Base-by-base conservation (phyloP, 2,888 invertebrate genomes). In the Oscheius sp. region DNA sequence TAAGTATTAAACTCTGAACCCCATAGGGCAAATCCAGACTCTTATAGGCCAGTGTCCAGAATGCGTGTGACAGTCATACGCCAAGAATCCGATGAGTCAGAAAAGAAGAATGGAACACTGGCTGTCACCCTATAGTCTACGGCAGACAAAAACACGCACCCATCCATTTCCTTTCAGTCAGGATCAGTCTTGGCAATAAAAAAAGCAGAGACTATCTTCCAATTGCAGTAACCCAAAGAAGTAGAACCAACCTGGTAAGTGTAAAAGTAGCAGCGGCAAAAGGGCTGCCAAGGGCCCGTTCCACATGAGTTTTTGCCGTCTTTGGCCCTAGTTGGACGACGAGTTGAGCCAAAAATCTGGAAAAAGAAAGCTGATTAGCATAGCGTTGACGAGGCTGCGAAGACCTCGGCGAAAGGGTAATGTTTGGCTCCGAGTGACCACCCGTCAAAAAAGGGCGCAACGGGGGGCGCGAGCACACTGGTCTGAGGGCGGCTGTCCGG, bases 381-480 rank as follows among this genome's bases (percentile, higher is more conserved):
- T 65, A 48, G 65, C 13, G 13, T 21, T 55, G 29, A 29, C 55
- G 63, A 65, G 50, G 32, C 21, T 13, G n/a, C 50, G 65, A 50
- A 29, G 21, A 21, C 33, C 29, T 48, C 42, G 65, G 50, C 9
- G 9, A 37, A n/a, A 35, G 68, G 68, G 13, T n/a, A 68, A 51
- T 68, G 68, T 68, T 68, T 68, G 68, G 68, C 21, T 55, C 55
- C 68, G 68, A 53, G 55, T 55, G 68, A 68, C 68, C 57, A 68
- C 55, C 68, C 53, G 68, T 68, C 68, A 55, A 55, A 55, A 55
- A 55, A 55, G 55, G 55, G 42, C 42, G 42, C 42, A 42, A 42
- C 42, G 42, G 42, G 42, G 42, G 42, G 42, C 42, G 21, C 21
- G 42, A 42, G 42, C 42, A 42, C 42, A 42, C 42, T 42, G 42